Conservation (phyloP, 2,797 vertebrate genomes). For the Rhadinocentrus ornatus region DNA sequence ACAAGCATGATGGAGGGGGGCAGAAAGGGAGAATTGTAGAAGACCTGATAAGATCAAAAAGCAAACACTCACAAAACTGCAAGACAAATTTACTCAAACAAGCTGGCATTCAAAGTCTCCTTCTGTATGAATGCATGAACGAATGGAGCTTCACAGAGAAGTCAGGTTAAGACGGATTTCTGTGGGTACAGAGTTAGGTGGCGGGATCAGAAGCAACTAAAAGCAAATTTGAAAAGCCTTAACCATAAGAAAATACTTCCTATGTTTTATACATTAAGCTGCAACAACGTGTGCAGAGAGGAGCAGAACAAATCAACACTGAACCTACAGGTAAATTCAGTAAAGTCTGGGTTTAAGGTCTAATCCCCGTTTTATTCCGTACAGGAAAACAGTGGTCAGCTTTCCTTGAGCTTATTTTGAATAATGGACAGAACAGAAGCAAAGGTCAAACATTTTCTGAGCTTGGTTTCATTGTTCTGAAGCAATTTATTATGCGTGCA, state of each 20-base stretch:
- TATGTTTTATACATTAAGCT: slow-evolving; percentile 25
- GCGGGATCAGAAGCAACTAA: slow-evolving; percentile 12
- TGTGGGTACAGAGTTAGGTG: background rate
- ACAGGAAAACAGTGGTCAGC: slow-evolving; percentile 38
- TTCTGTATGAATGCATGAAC: slow-evolving; percentile 44
- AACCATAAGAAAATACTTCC: slow-evolving; percentile 10
- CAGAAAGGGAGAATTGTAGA: slow-evolving; percentile 31
- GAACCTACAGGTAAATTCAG: slow-evolving; percentile 35
- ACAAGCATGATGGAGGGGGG: background rate
- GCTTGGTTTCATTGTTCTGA: slow-evolving; percentile 35
- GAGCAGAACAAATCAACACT: slow-evolving; percentile 41
- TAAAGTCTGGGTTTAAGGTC: slow-evolving; percentile 38
- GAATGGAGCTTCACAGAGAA: slow-evolving; percentile 45
- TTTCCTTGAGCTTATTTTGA: slow-evolving; percentile 47
- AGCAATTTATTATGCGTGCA: slow-evolving; percentile 41
- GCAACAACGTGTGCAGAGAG: background rate
- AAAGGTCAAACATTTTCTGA: slow-evolving; percentile 50
- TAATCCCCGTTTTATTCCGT: slow-evolving; percentile 52
- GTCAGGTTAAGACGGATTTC: slow-evolving; percentile 32
- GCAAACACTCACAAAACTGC: slow-evolving; percentile 23
- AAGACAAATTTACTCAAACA: slow-evolving; percentile 36
- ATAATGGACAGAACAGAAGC: slow-evolving; percentile 48
- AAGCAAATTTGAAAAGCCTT: slow-evolving; percentile 10
- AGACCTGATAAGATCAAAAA: slow-evolving; percentile 48
- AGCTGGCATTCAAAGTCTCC: slow-evolving; percentile 35